phyloP scores from a whole-genome alignment of 2,888 invertebrate genomes.

The Ochropacha duplaris region DNA sequence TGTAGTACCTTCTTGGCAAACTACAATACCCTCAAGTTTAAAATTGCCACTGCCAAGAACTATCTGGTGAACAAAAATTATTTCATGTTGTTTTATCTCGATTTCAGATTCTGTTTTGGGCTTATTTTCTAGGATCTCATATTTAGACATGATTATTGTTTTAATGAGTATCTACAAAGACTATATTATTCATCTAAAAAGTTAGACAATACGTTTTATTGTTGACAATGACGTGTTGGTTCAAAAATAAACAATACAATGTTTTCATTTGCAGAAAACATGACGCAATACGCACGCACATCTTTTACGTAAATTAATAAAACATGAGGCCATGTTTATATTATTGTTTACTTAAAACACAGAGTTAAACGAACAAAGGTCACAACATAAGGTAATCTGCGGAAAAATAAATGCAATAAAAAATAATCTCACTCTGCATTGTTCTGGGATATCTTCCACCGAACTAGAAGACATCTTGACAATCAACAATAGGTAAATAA shows the following conservation, averaged over 20 bases:
- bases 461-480: slow-evolving; percentile 70
- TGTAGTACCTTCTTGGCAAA: too few species aligned
- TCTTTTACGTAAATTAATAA: too few species aligned
- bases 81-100: too few species aligned
- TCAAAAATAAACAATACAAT: not conserved
- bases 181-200: not conserved
- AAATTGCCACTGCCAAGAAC: too few species aligned
- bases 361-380: slow-evolving; percentile 40
- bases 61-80: too few species aligned
- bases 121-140: too few species aligned
- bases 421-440: slow-evolving; percentile 59
- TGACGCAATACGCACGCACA: not conserved
- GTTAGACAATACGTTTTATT: not conserved
- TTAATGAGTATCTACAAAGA: not conserved
- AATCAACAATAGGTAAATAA: slow-evolving; percentile 6
- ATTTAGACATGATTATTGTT: not conserved
- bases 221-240: not conserved
- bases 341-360: slow-evolving; percentile 23
- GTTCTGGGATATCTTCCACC: slow-evolving; percentile 72
- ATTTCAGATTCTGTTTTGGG: too few species aligned
- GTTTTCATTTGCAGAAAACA: not conserved
- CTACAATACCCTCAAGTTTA: too few species aligned
- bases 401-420: slow-evolving; percentile 35
- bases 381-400: slow-evolving; percentile 26
- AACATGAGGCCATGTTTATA: not conserved